Conservation (phyloP, 2,888 invertebrate genomes). For the Petrolisthes manimaculis region DNA sequence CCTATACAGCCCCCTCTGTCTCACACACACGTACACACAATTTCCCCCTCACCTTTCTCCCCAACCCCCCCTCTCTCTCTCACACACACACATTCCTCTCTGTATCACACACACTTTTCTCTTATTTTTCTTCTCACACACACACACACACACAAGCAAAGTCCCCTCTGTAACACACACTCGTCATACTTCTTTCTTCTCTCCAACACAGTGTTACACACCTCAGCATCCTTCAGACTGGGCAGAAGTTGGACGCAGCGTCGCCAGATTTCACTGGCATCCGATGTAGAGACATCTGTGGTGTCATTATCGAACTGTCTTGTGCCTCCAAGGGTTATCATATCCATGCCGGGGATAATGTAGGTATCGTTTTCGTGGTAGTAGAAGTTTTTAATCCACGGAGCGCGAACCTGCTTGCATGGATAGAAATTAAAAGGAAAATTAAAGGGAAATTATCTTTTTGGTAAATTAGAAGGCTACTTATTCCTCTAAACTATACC, state of each 20-base stretch:
- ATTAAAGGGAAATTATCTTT: not conserved
- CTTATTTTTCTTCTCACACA: no score
- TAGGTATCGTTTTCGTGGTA: constrained; percentile 90
- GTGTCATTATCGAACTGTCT: constrained; percentile 86
- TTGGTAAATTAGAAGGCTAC: no score
- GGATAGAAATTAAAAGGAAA: constrained; percentile 6
- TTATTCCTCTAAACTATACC: no score
- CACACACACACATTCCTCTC: no score
- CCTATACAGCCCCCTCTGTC: no score
- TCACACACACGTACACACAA: no score
- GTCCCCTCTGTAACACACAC: not conserved
- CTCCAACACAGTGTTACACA: constrained; percentile 7
- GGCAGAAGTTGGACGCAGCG: constrained; percentile 84
- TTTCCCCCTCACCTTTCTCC: no score
- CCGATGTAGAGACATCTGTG: constrained; percentile 77
- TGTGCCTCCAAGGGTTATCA: constrained; percentile 86
- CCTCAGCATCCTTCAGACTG: constrained; percentile 73
- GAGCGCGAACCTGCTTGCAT: constrained; percentile 67
- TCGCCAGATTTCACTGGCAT: constrained; percentile 82
- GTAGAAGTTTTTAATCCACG: constrained; percentile 74
- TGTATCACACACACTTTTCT: no score
- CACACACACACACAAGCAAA: not conserved
- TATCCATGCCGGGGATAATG: constrained; percentile 80
- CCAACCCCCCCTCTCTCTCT: no score
- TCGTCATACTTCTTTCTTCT: not conserved